Evolutionary conservation across 2,888 invertebrate species (phyloP), one percentile per base, ranked within the genome.

Genomic region (Teinopalpus imperialis): DNA sequence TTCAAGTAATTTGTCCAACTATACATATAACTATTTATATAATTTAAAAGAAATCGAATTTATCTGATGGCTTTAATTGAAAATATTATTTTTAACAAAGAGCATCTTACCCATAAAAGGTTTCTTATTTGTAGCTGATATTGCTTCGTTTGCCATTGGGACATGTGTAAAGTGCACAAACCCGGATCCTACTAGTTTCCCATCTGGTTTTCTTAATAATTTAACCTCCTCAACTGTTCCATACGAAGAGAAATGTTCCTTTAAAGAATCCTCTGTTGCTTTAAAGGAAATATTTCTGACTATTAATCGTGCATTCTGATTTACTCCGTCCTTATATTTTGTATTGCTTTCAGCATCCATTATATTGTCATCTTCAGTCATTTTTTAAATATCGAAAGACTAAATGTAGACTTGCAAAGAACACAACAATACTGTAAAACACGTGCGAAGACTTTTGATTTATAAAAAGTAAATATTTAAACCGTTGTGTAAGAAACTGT

Each of bases 131-230:
- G 92, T 91, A 49, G 92, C 89, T 45, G 90, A 78, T 49, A 94
- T 90, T 0, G 97, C 98, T 65, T 94, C 93, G 8, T 94, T 93
- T 3, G 98, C 98, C 79, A 93, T 92, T 48, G 92, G 92, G 2
- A 94, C 91, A 9, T 91, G 90, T 36, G 91, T 91, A 66, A 93
- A 98, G 71, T 98, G 96, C 1, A 98, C 90, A 78, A 98, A 98
- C 1, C 94, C 97, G 78, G 97, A 97, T 2, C 98, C 98, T 1
- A 95, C 93, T 5, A 94, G 79, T 65, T 92, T 93, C 0, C 94
- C 95, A 77, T 95, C 93, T 0, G 93, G 88, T 52, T 91, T 92
- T 59, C 92, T 93, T n/a, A 95, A 71, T 21, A 97, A 69, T 58
- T 93, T 93, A 0, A 96, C 90, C 60, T 96, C 95, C 51, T 91